These are phyloP conservation scores for Pristionchus japonicus DNA, from an alignment of 2,888 invertebrate species.

Conservation along the genomic window DNA sequence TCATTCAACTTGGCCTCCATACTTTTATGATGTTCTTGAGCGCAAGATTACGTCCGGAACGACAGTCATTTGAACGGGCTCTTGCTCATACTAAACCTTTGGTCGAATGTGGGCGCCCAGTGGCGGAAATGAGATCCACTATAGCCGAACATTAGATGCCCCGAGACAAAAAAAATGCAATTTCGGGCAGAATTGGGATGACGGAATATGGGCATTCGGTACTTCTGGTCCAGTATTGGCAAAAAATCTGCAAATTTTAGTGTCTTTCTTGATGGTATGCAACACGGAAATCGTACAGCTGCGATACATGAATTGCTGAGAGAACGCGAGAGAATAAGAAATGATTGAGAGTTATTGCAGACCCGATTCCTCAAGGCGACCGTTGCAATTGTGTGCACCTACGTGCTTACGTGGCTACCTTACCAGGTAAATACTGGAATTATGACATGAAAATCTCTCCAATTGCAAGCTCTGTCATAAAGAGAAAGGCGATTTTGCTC, in stretches of 20 bases:
- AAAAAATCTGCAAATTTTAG: too few species aligned
- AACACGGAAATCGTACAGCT: too few species aligned
- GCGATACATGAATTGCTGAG: too few species aligned
- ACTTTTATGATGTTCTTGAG: not conserved
- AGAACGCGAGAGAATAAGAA: not conserved
- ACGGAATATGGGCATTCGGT: not conserved
- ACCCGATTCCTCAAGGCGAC: conserved; percentile 66
- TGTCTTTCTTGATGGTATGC: too few species aligned
- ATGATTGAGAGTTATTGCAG: conserved; percentile 33
- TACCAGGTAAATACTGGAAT: conserved; percentile 60
- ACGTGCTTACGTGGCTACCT: conserved; percentile 69
- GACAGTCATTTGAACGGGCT: not conserved
- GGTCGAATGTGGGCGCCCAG: not conserved
- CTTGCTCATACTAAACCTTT: not conserved
- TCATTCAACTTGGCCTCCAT: too few species aligned
- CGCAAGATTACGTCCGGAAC: not conserved
- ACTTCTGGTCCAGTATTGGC: too few species aligned
- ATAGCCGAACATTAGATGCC: not conserved
- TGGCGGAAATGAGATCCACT: not conserved
- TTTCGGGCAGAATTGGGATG: not conserved
- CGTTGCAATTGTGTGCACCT: conserved; percentile 66
- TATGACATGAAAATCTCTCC: too few species aligned
- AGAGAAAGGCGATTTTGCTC: too few species aligned
- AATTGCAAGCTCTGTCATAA: too few species aligned
- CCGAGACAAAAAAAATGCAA: not conserved